Conservation (phyloP, 2,797 vertebrate genomes). For the Furcifer pardalis region DNA sequence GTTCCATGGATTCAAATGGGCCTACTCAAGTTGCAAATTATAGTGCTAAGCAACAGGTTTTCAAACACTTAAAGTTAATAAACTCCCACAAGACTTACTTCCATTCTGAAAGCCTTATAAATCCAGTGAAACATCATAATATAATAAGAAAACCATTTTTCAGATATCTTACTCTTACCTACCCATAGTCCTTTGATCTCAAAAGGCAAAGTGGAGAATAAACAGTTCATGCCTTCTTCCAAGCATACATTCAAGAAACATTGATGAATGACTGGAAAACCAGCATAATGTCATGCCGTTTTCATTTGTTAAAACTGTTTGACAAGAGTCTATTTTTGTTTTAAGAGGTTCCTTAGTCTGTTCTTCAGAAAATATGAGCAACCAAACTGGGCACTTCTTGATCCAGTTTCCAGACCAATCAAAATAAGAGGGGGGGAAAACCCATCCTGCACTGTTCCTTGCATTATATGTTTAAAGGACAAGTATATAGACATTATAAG, state of each 20-base stretch:
- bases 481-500: constrained; percentile 36
- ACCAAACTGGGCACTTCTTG: constrained; percentile 51
- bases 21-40: too few relatives aligned
- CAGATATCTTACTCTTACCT: constrained; percentile 62
- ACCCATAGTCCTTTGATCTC: constrained; percentile 65
- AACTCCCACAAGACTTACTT: constrained; percentile 57
- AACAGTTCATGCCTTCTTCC: constrained; percentile 65
- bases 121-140: constrained; percentile 64
- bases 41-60: too few relatives aligned
- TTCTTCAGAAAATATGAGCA: constrained; percentile 55
- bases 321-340: constrained; percentile 67
- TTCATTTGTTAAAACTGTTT: constrained; percentile 70
- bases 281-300: constrained; percentile 59
- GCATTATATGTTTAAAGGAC: constrained; percentile 21
- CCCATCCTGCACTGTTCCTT: constrained; percentile 29
- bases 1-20: too few relatives aligned
- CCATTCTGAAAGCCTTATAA: constrained; percentile 67
- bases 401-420: constrained; percentile 53
- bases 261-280: constrained; percentile 72
- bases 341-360: constrained; percentile 64
- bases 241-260: constrained; percentile 60
- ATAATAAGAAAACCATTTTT: constrained; percentile 51
- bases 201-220: constrained; percentile 62
- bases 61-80: constrained; percentile 22
- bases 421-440: constrained; percentile 22